Evolutionary conservation across 1,140 invertebrate species (phyloP).

Genomic region (Idris sp.): DNA sequence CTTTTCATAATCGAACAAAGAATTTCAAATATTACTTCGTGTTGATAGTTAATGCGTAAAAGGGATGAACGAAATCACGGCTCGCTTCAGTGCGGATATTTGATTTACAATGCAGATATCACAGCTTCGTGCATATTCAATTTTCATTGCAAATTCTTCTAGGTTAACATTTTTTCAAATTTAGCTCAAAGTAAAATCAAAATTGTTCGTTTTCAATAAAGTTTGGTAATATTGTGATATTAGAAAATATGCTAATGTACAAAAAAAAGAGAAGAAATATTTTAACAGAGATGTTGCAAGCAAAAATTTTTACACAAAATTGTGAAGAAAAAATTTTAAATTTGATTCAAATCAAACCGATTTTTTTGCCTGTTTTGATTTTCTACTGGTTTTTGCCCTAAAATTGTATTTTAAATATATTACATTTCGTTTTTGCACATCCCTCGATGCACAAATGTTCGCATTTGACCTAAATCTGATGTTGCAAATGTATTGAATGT

Average conservation of each 20-base stretch:
- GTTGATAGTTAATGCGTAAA: slow-evolving; percentile 27
- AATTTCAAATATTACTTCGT: slow-evolving; percentile 18
- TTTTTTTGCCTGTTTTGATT: too few species aligned
- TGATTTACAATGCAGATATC: slow-evolving; percentile 54
- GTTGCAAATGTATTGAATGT: slow-evolving; percentile 40
- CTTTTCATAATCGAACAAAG: slow-evolving; percentile 23
- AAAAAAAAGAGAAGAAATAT: too few species aligned
- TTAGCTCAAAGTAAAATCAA: too few species aligned
- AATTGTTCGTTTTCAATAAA: too few species aligned
- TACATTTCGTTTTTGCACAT: slow-evolving; percentile 37
- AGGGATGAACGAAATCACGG: slow-evolving; percentile 17
- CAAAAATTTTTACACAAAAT: too few species aligned
- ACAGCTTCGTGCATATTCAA: slow-evolving; percentile 43
- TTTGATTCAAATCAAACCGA: too few species aligned
- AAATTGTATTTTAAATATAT: too few species aligned
- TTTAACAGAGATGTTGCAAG: too few species aligned
- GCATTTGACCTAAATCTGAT: slow-evolving; percentile 54
- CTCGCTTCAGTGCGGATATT: slow-evolving; percentile 17
- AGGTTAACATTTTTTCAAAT: slow-evolving; percentile 22
- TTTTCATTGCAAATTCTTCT: slow-evolving; percentile 34
- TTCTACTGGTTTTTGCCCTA: too few species aligned
- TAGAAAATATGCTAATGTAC: too few species aligned
- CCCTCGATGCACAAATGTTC: slow-evolving; percentile 32
- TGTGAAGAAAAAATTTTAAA: too few species aligned
- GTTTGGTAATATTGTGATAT: too few species aligned